These are phyloP conservation scores for Octopus sinensis DNA, from an alignment of 1,140 invertebrate genomes.

Conservation along the genomic window DNA sequence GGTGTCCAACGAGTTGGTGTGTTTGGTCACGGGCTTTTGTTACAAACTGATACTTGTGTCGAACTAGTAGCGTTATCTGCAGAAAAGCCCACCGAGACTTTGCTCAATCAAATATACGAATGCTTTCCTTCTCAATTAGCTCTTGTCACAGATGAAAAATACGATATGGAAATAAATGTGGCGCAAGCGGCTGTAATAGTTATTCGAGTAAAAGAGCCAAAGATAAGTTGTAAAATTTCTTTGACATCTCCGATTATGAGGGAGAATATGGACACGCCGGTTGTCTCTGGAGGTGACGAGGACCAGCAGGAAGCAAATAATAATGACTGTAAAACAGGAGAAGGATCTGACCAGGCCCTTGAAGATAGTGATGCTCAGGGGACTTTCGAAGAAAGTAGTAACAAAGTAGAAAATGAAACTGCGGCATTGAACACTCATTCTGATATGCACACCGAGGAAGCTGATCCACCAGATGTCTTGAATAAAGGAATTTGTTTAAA, in stretches of 20 bases:
- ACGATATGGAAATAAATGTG: background rate
- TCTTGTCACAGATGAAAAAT: background rate
- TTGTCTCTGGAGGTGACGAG: background rate
- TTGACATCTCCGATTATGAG: background rate
- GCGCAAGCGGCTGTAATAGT: background rate
- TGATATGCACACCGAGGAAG: background rate
- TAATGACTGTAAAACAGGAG: background rate
- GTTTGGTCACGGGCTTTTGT: background rate
- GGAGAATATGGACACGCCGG: background rate
- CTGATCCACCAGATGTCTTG: conserved; percentile 1
- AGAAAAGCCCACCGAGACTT: background rate
- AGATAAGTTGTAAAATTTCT: background rate
- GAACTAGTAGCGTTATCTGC: background rate
- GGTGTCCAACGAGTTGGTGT: background rate
- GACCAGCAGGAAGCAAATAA: background rate
- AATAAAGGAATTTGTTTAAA: background rate
- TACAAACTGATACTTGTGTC: background rate
- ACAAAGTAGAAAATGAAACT: background rate
- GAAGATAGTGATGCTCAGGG: background rate
- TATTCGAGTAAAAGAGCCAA: background rate
- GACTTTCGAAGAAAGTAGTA: background rate
- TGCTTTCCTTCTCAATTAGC: background rate
- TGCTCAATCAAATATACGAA: background rate
- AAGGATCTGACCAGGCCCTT: background rate
- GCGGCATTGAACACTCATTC: too few relatives aligned